Conservation (phyloP, 2,113 vertebrate genomes). For the Emydura subglobosa region DNA sequence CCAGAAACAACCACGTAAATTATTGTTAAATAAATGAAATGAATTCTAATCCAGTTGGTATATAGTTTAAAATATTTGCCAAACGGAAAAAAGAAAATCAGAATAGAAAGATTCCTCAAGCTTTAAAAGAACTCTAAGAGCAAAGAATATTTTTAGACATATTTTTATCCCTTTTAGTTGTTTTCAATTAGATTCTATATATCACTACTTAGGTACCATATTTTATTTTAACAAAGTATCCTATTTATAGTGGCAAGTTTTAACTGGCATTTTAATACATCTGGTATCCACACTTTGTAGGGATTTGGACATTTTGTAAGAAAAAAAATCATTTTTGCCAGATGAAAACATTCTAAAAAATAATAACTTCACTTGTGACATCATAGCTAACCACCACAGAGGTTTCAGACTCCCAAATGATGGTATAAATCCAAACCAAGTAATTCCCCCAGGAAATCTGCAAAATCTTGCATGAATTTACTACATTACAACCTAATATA, state of each 20-base stretch:
- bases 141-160: neutral
- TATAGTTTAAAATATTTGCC: neutral
- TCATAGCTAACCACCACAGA: neutral
- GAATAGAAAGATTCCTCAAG: neutral
- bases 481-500: conserved; percentile 17
- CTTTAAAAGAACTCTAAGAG: neutral
- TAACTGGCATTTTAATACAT: neutral
- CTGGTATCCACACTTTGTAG: neutral
- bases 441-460: conserved; percentile 18
- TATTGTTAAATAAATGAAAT: neutral
- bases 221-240: neutral
- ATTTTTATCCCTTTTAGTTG: neutral
- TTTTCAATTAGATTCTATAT: neutral
- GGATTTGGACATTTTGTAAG: neutral
- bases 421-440: neutral
- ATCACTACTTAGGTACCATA: neutral
- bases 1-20: neutral
- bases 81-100: neutral
- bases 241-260: neutral
- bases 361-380: neutral
- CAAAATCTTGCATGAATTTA: conserved; percentile 38
- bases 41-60: neutral
- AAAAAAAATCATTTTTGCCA: neutral
- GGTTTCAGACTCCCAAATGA: conserved; percentile 21
- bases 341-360: conserved; percentile 30